Evolutionary conservation across 2,888 invertebrate genomes (phyloP).

Genomic region (Villa cingulata): DNA sequence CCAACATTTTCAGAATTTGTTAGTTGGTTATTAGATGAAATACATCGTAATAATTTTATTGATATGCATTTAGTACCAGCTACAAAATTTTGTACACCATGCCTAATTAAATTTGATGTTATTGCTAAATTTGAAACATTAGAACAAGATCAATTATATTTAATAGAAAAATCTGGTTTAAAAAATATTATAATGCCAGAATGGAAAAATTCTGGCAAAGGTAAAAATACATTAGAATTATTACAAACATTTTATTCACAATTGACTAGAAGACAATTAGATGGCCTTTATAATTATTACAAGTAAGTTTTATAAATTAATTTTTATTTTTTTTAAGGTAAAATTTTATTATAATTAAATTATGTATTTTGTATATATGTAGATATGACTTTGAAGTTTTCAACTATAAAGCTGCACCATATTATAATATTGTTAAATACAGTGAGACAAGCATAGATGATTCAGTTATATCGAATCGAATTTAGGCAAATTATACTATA

Average conservation of each 20-base stretch:
- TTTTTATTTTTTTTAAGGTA: background rate
- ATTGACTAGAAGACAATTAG: conserved; percentile 57
- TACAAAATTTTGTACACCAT: conserved; percentile 71
- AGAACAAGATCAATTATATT: conserved; percentile 67
- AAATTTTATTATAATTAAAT: background rate
- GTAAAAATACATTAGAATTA: conserved; percentile 57
- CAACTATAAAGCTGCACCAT: conserved; percentile 63
- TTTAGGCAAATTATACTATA: background rate
- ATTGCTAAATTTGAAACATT: conserved; percentile 73
- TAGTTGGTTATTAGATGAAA: conserved; percentile 59
- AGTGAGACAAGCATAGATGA: conserved; percentile 13
- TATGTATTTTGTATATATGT: background rate
- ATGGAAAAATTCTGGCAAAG: conserved; percentile 70
- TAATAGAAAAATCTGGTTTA: conserved; percentile 62
- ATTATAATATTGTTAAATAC: conserved; percentile 44
- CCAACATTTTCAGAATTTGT: conserved; percentile 74
- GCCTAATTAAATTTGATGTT: conserved; percentile 67
- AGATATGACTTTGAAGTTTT: conserved; percentile 81
- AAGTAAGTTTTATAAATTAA: conserved; percentile 38
- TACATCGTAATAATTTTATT: conserved; percentile 41
- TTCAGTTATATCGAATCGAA: background rate
- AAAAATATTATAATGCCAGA: conserved; percentile 65
- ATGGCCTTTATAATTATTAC: conserved; percentile 66
- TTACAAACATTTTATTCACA: conserved; percentile 63
- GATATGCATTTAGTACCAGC: conserved; percentile 87